Evolutionary conservation across 2,797 vertebrate species (phyloP).

Genomic region (Argya squamiceps): DNA sequence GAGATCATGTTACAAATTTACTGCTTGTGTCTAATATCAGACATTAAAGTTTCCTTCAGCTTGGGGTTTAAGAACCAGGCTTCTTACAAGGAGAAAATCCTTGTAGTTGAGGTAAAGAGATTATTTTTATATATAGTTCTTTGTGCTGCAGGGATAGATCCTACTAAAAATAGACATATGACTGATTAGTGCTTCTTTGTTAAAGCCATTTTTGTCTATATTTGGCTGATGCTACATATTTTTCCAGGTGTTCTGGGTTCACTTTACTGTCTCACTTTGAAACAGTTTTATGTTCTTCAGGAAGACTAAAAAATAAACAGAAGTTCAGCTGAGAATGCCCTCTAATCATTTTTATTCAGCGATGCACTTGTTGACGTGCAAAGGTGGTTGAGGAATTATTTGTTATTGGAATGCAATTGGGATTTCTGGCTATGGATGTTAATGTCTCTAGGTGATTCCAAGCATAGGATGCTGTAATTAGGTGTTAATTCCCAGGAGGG

Average conservation of each 20-base stretch:
- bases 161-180: not conserved
- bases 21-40: not conserved
- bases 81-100: not conserved
- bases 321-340: not conserved
- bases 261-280: not conserved
- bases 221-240: not conserved
- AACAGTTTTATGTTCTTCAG: not conserved
- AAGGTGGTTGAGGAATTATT: not conserved
- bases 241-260: not conserved
- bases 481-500: not conserved
- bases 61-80: not conserved
- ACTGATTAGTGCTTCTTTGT: not conserved
- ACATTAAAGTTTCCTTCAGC: not conserved
- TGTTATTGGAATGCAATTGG: not conserved
- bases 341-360: not conserved
- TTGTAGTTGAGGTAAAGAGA: not conserved
- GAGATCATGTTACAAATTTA: not conserved
- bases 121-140: not conserved
- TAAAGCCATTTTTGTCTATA: not conserved
- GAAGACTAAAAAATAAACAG: not conserved
- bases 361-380: not conserved
- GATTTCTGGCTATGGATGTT: not conserved
- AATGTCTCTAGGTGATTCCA: not conserved
- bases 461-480: not conserved
- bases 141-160: not conserved